Base-by-base conservation (phyloP, 2,888 invertebrate species). In the Orchesellides sinensis region DNA sequence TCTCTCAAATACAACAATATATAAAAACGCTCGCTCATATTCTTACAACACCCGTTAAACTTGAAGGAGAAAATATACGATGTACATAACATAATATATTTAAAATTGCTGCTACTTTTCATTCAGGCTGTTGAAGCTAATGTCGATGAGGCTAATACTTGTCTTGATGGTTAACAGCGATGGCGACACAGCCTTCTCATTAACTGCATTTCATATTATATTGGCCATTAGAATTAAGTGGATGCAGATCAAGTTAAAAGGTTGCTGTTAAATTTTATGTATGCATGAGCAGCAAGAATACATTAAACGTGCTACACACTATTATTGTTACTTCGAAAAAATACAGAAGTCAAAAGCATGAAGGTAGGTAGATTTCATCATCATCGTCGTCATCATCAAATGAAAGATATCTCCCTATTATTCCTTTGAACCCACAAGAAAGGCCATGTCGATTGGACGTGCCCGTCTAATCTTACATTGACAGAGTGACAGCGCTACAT, bases 161-260 rank as follows among this genome's bases (percentile, higher is more conserved):
- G 79, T 70, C 63, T 32, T 80, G 80, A 79, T 79, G 63, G 66
- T 66, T n/a, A 56, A 45, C 66, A 45, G 54, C 66, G 72, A 80
- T 80, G 80, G 80, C 80, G 80, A 80, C 80, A 80, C 19, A 66
- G 25, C n/a, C 72, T 66, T 47, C 72, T 66, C 80, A 80, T 80
- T 80, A 80, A 32, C 65, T 72, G 32, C 54, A 49, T 80, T 73
- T 72, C 45, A n/a, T 56, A 70, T 56, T 73, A 66, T 66, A 65
- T 59, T 56, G 65, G 54, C 65, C 80, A 80, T 80, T 80, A 80
- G 80, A 80, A 80, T 80, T 80, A 80, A 80, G 80, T 80, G 80
- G 72, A 80, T 73, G 80, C 72, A 80, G 80, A 80, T 80, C 73
- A 80, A 80, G 72, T 73, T 80, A 80, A 80, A 80, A 80, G 80